Conservation (phyloP, 2,797 vertebrate genomes). For the Apodemus agrarius region DNA sequence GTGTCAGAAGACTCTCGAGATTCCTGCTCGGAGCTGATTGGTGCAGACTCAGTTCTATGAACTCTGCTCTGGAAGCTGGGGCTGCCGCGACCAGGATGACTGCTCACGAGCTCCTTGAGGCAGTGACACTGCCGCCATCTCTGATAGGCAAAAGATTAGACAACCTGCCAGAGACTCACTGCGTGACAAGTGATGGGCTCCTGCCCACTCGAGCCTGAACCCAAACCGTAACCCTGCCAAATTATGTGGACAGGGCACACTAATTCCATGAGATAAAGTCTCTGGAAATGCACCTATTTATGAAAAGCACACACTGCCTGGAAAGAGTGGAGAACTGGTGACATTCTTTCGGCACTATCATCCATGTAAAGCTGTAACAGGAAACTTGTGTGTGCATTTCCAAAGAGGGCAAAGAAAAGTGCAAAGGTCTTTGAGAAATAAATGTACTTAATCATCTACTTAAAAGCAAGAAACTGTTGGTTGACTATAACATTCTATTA, state of each 20-base stretch:
- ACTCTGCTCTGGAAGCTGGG: neutral
- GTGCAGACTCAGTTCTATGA: neutral
- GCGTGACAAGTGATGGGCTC: conserved; percentile 9
- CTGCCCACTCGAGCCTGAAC: neutral
- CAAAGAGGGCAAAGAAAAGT: conserved; percentile 69
- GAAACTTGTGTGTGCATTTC: conserved; percentile 71
- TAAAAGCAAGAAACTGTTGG: conserved; percentile 51
- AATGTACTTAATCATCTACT: conserved; percentile 61
- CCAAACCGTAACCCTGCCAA: conserved; percentile 33
- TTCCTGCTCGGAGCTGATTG: neutral
- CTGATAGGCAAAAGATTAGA: neutral
- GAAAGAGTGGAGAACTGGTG: conserved; percentile 64
- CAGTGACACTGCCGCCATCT: neutral
- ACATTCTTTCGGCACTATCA: conserved; percentile 56
- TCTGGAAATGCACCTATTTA: conserved; percentile 54
- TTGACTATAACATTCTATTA: conserved; percentile 62
- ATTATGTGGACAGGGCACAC: conserved; percentile 7
- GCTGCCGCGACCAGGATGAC: neutral
- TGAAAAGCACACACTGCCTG: conserved; percentile 62
- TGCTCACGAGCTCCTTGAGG: neutral
- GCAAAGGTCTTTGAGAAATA: conserved; percentile 68
- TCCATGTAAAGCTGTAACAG: conserved; percentile 54
- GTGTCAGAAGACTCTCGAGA: neutral
- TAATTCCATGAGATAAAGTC: conserved; percentile 47
- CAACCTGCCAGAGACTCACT: conserved; percentile 31